Conservation (phyloP, 2,797 vertebrate genomes). For the Pelodytes ibericus region DNA sequence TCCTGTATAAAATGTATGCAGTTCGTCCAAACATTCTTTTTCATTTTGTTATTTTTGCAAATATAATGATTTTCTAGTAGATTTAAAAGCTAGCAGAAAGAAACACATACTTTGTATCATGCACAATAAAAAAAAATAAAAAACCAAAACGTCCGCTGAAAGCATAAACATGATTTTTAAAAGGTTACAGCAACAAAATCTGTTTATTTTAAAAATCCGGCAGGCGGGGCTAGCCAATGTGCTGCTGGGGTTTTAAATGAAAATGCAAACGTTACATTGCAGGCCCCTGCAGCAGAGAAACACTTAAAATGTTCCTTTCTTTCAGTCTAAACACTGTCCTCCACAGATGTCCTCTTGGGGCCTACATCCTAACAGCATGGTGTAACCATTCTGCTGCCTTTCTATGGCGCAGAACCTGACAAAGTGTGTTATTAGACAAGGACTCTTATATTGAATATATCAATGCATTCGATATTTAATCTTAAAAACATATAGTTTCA, state of each 20-base stretch:
- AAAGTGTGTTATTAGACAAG: too few relatives aligned
- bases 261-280: constrained; percentile 2
- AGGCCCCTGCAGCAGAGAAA: constrained; percentile 5
- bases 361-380: constrained; percentile 18
- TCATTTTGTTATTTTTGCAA: not conserved
- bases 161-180: constrained; percentile 38
- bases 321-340: constrained; percentile 44
- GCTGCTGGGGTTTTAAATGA: not conserved
- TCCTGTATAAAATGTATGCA: not conserved
- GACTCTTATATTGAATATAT: too few relatives aligned
- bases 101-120: not conserved
- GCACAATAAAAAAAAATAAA: constrained; percentile 14
- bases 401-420: too few relatives aligned
- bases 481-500: too few relatives aligned
- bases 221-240: not conserved
- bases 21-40: not conserved
- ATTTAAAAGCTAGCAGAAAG: not conserved
- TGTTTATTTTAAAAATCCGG: constrained; percentile 33
- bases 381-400: constrained; percentile 16
- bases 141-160: constrained; percentile 8
- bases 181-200: constrained; percentile 38
- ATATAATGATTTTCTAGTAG: not conserved
- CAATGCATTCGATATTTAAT: too few relatives aligned
- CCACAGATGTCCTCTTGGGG: constrained; percentile 41
- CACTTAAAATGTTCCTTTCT: constrained; percentile 36